Evolutionary conservation across 30 jellyfish, hydroid and myxozoan genomes (phyloP).

Genomic region (Aurelia sp.): DNA sequence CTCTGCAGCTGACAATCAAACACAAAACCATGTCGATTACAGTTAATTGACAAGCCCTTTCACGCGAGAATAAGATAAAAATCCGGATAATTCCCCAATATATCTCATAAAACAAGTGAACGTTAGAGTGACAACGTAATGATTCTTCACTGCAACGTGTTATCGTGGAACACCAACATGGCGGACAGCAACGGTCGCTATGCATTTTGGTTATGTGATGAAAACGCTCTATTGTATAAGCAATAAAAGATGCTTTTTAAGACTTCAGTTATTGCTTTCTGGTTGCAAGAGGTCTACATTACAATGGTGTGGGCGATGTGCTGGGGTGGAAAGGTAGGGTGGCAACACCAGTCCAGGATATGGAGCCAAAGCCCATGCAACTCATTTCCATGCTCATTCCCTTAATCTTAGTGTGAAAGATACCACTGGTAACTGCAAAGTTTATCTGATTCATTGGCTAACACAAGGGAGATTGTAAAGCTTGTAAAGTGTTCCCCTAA

Average conservation of each 20-base stretch:
- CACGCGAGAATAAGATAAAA: too few species aligned
- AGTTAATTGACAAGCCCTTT: too few species aligned
- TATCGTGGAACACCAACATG: too few species aligned
- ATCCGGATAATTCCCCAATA: too few species aligned
- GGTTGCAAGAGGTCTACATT: conserved; percentile 73
- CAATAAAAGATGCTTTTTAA: conserved; percentile 41
- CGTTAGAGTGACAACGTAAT: too few species aligned
- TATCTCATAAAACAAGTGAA: too few species aligned
- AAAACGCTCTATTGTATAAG: too few species aligned
- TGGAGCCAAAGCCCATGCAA: conserved; percentile 73
- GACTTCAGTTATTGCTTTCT: conserved; percentile 9
- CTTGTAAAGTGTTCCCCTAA: conserved; percentile 37
- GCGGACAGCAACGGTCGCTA: too few species aligned
- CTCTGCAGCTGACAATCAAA: too few species aligned
- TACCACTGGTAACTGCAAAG: conserved; percentile 35
- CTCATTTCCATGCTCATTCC: conserved; percentile 80
- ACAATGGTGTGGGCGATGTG: conserved; percentile 78
- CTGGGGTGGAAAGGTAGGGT: conserved; percentile 73
- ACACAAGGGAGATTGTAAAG: conserved; percentile 20
- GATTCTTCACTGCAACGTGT: too few species aligned
- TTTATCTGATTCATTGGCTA: conserved; percentile 44
- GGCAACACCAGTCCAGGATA: conserved; percentile 52
- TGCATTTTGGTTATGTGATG: too few species aligned
- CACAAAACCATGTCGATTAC: too few species aligned
- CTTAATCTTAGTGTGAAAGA: conserved; percentile 58